These are phyloP conservation scores for Stigmatopora nigra DNA, from an alignment of 2,113 vertebrate species.

Conservation along the genomic window DNA sequence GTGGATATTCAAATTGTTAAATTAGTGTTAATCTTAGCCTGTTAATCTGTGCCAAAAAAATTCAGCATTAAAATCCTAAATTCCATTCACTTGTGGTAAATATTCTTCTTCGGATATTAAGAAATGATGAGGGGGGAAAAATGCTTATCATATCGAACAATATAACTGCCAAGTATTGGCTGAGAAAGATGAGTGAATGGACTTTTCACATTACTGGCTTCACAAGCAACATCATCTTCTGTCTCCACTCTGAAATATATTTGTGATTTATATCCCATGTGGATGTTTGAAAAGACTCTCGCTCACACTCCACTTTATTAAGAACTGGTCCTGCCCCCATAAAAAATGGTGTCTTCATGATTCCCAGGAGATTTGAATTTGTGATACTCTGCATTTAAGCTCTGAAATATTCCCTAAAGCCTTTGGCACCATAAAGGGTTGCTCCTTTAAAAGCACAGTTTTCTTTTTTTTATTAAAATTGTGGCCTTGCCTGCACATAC, in stretches of 20 bases:
- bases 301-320: conserved; percentile 27
- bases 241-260: conserved; percentile 34
- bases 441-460: background rate
- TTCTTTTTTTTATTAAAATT: conserved; percentile 1
- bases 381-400: conserved; percentile 2
- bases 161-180: conserved; percentile 1
- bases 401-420: conserved; percentile 5
- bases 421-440: background rate
- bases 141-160: background rate
- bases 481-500: background rate
- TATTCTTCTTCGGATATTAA: background rate
- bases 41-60: too few relatives aligned
- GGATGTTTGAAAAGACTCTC: conserved; percentile 24
- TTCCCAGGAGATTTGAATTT: background rate
- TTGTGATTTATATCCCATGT: conserved; percentile 45
- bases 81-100: background rate
- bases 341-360: conserved; percentile 24
- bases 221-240: conserved; percentile 28
- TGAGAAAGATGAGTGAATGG: conserved; percentile 28
- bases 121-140: background rate
- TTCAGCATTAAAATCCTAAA: background rate
- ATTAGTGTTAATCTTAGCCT: too few relatives aligned
- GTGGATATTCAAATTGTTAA: background rate
- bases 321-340: conserved; percentile 3
- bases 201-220: conserved; percentile 18